Base-by-base conservation (phyloP, 2,888 invertebrate species). In the Pyrrhosoma nymphula region DNA sequence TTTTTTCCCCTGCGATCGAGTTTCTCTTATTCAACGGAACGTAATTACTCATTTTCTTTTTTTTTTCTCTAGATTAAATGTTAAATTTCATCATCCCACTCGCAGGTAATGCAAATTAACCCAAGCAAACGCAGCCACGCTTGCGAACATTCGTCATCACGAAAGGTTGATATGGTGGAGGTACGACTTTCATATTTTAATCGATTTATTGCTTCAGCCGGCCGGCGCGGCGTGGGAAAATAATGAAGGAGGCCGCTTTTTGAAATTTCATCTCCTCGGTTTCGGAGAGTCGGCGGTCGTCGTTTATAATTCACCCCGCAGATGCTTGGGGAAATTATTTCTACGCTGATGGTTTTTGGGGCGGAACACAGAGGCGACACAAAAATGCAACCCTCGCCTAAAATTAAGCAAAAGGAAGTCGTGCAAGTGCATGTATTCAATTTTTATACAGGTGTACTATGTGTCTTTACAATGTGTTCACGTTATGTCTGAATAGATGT, bases 241-340 rank as follows among this genome's bases (percentile, higher is more conserved):
- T 82, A 82, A 82, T 82, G 82, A 82, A 82, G 82, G 82, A 35
- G 82, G 82, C 16, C 35, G 82, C 35, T 30, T 60, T 47, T 69
- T 82, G 82, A 82, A 82, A 82, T 82, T 82, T 82, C 82, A 82
- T 82, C 35, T 82, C 82, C 82, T 82, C 82, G 35, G 82, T 35
- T 82, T 69, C 10, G 82, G 82, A 18, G 82, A 82, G 30, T 16
- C 26, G 82, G 18, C 82, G 82, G 82, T 35, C 82, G 69, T 35
- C 35, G 82, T 82, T 82, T 82, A 35, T 82, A 26, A 82, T 82
- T 82, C 82, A 82, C 82, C 82, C 82, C 82, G 35, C 26, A 82
- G 82, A 82, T 35, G 82, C 82, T 82, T 3, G 18, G 3, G 35
- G 82, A 35, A 82, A 82, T 82, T 82, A 82, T 82, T 82, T 82